Evolutionary conservation across 1,140 invertebrate species (phyloP), one percentile per base, ranked within the genome.

Genomic region (Diabrotica virgifera): DNA sequence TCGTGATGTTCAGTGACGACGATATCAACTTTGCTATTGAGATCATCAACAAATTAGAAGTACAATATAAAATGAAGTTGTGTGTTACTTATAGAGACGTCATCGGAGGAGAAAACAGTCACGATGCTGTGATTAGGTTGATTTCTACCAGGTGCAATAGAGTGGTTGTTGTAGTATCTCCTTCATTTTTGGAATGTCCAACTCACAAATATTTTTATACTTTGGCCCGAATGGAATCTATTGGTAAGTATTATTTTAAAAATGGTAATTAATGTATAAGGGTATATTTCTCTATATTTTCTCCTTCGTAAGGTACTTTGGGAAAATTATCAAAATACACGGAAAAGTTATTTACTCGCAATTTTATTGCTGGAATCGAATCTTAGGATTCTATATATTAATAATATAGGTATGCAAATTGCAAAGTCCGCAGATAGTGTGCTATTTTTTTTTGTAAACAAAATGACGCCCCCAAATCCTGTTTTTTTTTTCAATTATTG

Each of bases 81-180:
- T 90, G 88, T 71, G 77, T 86, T 11, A 88, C 86, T 77, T 86
- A 90, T 63, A 79, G 88, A 69, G 86, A 90, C 79, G 74, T 91
- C 53, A 77, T 90, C 36, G 82, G 79, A 40, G 89, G 89, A 6
- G 70, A 85, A 24, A 88, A 88, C 67, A 86, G 89, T 71, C 86
- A 90, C 72, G 84, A 88, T 59, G 86, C 88, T 6, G 83, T 93
- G 10, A 85, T 89, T 55, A 82, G 84, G 67, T 80, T 94, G 12
- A 91, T 94, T 75, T 83, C 86, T 12, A 85, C 89, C 70, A 79
- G 90, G 7, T 93, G 91, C 70, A 85, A 86, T 37, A 82, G 87
- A 68, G 78, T 93, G 40, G 86, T 93, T 38, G 84, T 90, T 0
- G 84, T 93, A 58, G 77, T 91, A 52, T 90, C 90, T 2, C 84